These are phyloP conservation scores for Selenia dentaria DNA, from an alignment of 2,888 invertebrate species.

Conservation along the genomic window DNA sequence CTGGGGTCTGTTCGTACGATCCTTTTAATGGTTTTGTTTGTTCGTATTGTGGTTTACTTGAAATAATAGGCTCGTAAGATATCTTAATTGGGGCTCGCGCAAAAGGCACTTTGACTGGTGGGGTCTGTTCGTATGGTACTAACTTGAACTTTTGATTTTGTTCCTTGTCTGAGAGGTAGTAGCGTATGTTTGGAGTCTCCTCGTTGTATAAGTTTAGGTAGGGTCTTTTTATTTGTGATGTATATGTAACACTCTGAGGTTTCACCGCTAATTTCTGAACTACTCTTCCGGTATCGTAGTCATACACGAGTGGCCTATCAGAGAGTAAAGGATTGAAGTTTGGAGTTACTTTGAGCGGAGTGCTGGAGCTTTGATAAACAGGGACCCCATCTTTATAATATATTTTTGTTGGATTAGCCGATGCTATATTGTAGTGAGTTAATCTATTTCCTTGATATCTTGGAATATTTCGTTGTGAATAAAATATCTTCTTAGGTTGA, in stretches of 20 bases:
- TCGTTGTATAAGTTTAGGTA: conserved; percentile 58
- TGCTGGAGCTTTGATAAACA: conserved; percentile 43
- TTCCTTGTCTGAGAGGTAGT: conserved; percentile 68
- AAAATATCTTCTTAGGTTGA: conserved; percentile 63
- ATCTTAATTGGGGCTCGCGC: conserved; percentile 6
- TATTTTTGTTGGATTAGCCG: conserved; percentile 72
- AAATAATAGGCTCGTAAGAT: conserved; percentile 6
- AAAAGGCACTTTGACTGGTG: conserved; percentile 53
- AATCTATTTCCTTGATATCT: conserved; percentile 76
- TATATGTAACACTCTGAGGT: conserved; percentile 43
- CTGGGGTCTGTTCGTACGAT: conserved; percentile 14
- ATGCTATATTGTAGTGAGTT: conserved; percentile 75
- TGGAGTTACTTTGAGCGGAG: conserved; percentile 50
- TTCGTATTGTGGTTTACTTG: conserved; percentile 7
- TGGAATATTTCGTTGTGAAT: conserved; percentile 68
- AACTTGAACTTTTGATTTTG: conserved; percentile 69
- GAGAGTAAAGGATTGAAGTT: conserved; percentile 55
- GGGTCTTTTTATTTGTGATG: conserved; percentile 56
- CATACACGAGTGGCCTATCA: conserved; percentile 43
- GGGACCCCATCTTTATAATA: conserved; percentile 65
- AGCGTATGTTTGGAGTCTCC: conserved; percentile 58
- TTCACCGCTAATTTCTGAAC: conserved; percentile 54
- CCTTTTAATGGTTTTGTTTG: conserved; percentile 2
- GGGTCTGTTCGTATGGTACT: conserved; percentile 79
- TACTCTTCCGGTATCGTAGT: conserved; percentile 52